Evolutionary conservation across 2,113 vertebrate species (phyloP), one percentile per base, ranked within the genome.

Genomic region (Plecturocebus donacophilus): DNA sequence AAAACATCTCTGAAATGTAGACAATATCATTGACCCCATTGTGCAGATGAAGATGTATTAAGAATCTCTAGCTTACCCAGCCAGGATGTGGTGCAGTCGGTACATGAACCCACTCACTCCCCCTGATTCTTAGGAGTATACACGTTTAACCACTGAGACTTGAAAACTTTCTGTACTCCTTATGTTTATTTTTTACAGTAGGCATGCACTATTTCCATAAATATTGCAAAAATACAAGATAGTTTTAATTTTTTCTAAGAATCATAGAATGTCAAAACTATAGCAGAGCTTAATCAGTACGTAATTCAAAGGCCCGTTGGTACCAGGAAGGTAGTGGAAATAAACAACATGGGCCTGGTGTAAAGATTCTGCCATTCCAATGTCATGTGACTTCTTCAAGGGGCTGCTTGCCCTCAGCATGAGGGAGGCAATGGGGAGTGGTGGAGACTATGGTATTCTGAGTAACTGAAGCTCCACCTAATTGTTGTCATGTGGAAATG

Each of bases 81-180:
- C 2, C 2, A 64, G 49, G 49, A 30, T 0, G 0, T 23, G 68
- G 23, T 2, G 1, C 1, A 0, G 20, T 30, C 27, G 45, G 30
- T 2, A 8, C 4, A 23, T 0, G 11, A 76, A 10, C 58, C 47
- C 54, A 45, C 27, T 1, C 47, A 3, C 12, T 6, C 20, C 21
- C 8, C 27, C 40, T 4, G 7, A 64, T 3, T 20, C 87, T 47
- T 16, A 6, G 20, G 47, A 35, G 2, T 56, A 6, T 17, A 12
- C 8, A 45, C 35, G 45, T 25, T 27, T 25, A 68, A 40, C 35
- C 38, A 17, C 7, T 7, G 38, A 49, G 71, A 11, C 68, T 75
- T 71, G 35, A 58, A 75, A 56, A 4, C 27, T 5, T 56, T 38
- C 52, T 27, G 8, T 32, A 56, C 56, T 3, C 19, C 7, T 4